A percentile compares a stretch with the other conserved stretches of the same genome.
Conservation (phyloP, 2,888 invertebrate species). For the Nezara viridula region DNA sequence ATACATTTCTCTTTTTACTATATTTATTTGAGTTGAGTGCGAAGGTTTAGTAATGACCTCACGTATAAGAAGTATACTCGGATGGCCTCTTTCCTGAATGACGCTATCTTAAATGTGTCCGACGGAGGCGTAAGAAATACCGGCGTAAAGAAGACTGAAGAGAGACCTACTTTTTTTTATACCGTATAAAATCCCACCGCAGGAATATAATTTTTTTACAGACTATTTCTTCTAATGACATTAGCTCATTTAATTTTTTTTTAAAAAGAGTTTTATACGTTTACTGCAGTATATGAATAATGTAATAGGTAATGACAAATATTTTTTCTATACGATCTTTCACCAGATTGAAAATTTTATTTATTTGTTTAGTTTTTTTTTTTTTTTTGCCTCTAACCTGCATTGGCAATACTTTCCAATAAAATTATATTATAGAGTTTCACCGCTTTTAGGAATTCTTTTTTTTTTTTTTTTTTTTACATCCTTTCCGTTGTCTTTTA, state of each 20-base stretch:
- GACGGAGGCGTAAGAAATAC: background rate
- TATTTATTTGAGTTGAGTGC: background rate
- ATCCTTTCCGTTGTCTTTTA: no score
- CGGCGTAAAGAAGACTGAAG: constrained; percentile 1
- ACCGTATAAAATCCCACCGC: background rate
- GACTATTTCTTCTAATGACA: background rate
- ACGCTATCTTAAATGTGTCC: background rate
- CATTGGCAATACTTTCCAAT: no score
- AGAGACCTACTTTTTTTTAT: background rate
- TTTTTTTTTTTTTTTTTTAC: no score
- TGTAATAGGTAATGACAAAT: no score
- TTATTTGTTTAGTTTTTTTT: no score
- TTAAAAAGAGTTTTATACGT: background rate
- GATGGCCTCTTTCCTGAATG: background rate
- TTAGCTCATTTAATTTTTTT: background rate
- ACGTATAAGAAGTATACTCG: background rate
- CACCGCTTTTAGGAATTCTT: no score
- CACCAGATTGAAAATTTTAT: no score
- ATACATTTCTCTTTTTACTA: background rate
- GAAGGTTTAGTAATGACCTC: background rate
- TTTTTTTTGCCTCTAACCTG: no score
- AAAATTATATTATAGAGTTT: no score
- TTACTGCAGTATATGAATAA: background rate
- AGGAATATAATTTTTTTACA: background rate
- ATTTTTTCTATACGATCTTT: no score